Evolutionary conservation across 2,888 invertebrate genomes (phyloP), one percentile per base, ranked within the genome.

Genomic region (Drosophila imparisetae): DNA sequence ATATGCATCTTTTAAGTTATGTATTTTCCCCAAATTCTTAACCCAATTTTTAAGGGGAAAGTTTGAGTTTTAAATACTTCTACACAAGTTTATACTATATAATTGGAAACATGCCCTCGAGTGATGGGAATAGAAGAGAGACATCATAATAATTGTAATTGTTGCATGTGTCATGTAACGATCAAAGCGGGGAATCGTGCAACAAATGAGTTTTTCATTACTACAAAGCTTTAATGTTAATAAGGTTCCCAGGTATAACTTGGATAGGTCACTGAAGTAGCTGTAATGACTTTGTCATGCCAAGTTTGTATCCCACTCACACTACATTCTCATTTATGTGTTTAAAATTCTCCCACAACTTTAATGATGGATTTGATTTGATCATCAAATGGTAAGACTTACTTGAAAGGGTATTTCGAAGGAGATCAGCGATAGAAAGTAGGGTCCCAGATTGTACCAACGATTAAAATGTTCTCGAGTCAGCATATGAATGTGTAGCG

Each of bases 321-420:
- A 52, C 52, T 15, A 21, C 52, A 32, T 53, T 21, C 18, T 11
- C n/a, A 29, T 29, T 29, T 27, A 40, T 18, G 30, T 42, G 36
- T 49, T 30, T 10, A 30, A 36, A 21, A 6, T 21, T 42, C 6
- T 42, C 11, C 42, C 21, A 21, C 21, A 21, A 42, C 11, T 21
- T 1, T 21, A 2, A 45, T 24, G 15, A 24, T 32, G 0, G 32
- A 32, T 32, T 32, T 24, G 8, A 15, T 7, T 42, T 45, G 45
- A 45, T 4, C 21, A 15, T 21, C 4, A 13, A 45, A 0, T 57
- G 59, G 30, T 5, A 2, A 32, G 7, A 62, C 78, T 66, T 32
- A 96, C 96, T 94, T 96, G 96, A 91, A 98, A 98, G 27, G 98
- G 98, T 93, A 98, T 95, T 93, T 98, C 98, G 53, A 98, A 96